Base-by-base conservation (phyloP, 2,888 invertebrate genomes). In the Acholoe squamosa region DNA sequence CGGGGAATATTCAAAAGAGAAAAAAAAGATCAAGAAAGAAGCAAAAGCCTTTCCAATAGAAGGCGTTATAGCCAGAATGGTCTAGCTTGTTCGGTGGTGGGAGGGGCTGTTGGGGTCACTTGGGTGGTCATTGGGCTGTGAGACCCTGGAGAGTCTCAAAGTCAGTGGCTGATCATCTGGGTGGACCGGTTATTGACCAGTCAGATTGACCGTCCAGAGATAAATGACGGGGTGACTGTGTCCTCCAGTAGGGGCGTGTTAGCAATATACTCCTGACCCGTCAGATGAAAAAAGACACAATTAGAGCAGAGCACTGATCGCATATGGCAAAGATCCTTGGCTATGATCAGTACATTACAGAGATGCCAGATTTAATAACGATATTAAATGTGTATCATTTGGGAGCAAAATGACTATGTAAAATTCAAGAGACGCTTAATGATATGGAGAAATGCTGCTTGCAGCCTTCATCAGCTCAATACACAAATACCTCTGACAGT, bases 111-210 rank as follows among this genome's bases (percentile, higher is more conserved):
- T 34, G 43, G 80, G 33, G 19, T 14, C 25, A 25, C 43, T 43
- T 22, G 80, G 80, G 80, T 43, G 80, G n/a, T 19, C 76, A 76
- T 31, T 31, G 28, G 76, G 1, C 76, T 7, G 25, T 80, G 16
- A 34, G 80, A 80, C 80, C 80, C n/a, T 22, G 80, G 0, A 43
- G 5, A 16, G 80, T 0, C 43, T 25, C 34, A 80, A 80, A 43
- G 80, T 80, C 80, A 80, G n/a, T 25, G 80, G 0, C 80, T n/a
- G 80, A 43, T 80, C 80, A 33, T 43, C 80, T 0, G 71, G 71
- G n/a, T 71, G 25, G 43, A 34, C 80, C 22, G 43, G 43, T 43
- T 80, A 80, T 80, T 80, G 80, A 80, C 31, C 80, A 22, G 34
- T 14, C 80, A 19, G 80, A 80, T 80, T 80, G 80, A 80, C 80